A percentile compares a stretch with the other conserved stretches of the same genome.
Evolutionary conservation across 2,797 vertebrate genomes (phyloP).

Genomic region (Coregonus suidteri): DNA sequence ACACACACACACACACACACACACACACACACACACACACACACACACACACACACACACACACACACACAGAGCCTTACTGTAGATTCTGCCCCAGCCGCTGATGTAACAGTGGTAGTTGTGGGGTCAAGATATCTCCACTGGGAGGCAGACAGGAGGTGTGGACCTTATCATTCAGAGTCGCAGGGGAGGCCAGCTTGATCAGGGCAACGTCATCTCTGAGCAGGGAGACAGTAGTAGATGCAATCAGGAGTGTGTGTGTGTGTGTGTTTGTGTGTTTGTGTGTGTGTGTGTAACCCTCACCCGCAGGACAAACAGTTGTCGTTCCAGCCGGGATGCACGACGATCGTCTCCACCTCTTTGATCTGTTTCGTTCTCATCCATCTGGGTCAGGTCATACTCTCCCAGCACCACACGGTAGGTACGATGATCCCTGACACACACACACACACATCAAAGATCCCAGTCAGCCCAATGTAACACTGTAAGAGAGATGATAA

Average conservation of each 20-base stretch:
- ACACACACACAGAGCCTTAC: constrained; percentile 43
- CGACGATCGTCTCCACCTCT: constrained; percentile 56
- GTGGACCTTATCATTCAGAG: constrained; percentile 54
- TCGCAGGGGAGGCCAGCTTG: constrained; percentile 51
- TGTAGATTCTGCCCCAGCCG: constrained; percentile 72
- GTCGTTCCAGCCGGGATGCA: constrained; percentile 66
- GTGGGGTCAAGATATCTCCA: constrained; percentile 45
- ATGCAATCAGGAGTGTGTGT: background rate
- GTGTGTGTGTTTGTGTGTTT: no score
- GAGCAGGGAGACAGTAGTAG: background rate
- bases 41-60: background rate
- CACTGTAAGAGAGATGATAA: background rate
- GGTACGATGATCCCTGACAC: constrained; percentile 49
- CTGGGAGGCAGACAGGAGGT: constrained; percentile 51
- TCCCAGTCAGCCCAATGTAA: no score
- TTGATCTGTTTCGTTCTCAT: constrained; percentile 63
- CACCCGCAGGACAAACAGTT: constrained; percentile 68
- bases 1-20: background rate
- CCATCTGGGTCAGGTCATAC: constrained; percentile 34
- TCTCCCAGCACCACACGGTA: constrained; percentile 74
- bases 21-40: background rate
- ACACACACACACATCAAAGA: background rate
- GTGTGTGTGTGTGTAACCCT: constrained; percentile 36
- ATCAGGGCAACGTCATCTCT: constrained; percentile 72
- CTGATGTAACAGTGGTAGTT: constrained; percentile 65